A percentile compares a stretch with the other conserved stretches of the same genome.
Evolutionary conservation across 1,140 invertebrate genomes (phyloP).

Genomic region (Laodelphax striatellus): DNA sequence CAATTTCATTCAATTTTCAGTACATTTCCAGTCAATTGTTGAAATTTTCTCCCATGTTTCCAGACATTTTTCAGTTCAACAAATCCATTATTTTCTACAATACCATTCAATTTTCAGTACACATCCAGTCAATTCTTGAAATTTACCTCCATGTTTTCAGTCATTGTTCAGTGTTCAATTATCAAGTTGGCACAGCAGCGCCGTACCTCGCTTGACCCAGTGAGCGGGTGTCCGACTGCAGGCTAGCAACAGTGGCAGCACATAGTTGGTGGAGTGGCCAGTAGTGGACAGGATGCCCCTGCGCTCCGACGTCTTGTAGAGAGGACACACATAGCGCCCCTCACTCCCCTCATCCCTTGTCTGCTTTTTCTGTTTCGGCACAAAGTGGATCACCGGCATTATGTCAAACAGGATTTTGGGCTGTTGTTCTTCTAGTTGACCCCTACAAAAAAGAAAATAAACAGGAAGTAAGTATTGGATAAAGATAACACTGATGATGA

Average conservation of each 20-base stretch:
- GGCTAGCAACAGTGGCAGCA: conserved; percentile 63
- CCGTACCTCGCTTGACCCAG: conserved; percentile 82
- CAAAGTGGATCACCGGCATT: conserved; percentile 64
- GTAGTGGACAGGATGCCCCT: conserved; percentile 74
- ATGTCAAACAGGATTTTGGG: conserved; percentile 72
- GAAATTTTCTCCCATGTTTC: conserved; percentile 16
- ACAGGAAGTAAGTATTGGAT: neutral
- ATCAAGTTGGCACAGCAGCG: conserved; percentile 69
- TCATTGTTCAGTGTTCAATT: conserved; percentile 38
- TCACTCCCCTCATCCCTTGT: conserved; percentile 31
- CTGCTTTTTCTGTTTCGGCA: conserved; percentile 24
- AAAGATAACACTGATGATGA: too few species aligned
- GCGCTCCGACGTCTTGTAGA: conserved; percentile 80
- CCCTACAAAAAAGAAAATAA: conserved; percentile 22
- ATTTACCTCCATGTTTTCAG: conserved; percentile 6
- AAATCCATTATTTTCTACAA: too few species aligned
- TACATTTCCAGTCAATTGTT: conserved; percentile 16
- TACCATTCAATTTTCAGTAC: neutral
- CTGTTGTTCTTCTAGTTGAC: conserved; percentile 56
- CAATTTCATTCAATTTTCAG: neutral
- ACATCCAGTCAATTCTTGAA: conserved; percentile 21
- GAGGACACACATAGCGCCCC: conserved; percentile 63
- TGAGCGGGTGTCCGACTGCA: conserved; percentile 55
- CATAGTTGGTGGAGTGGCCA: conserved; percentile 86
- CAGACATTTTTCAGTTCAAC: too few species aligned